Percentiles rank a stretch among this genome's conserved stretches.
Evolutionary conservation across 2,888 invertebrate genomes (phyloP).

Genomic region (Ariolimax columbianus): DNA sequence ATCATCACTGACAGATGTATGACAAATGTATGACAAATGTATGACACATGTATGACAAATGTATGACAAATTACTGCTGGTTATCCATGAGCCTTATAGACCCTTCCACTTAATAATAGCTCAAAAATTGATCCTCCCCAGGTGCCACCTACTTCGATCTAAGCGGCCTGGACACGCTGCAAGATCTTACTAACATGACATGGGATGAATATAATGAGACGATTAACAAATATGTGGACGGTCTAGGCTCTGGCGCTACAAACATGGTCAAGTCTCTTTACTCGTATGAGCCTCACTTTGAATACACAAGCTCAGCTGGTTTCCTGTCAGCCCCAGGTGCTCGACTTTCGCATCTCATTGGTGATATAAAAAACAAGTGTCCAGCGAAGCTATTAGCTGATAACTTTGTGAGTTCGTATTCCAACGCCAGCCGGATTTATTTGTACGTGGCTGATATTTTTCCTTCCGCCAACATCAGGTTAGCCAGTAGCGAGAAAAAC

Average conservation of each 20-base stretch:
- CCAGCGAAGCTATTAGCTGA: constrained; percentile 34
- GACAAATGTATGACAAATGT: no score
- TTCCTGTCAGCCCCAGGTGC: constrained; percentile 19
- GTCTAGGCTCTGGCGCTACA: background rate
- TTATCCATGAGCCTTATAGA: no score
- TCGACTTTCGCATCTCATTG: constrained; percentile 36
- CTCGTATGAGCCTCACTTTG: background rate
- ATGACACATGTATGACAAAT: no score
- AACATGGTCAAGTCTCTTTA: constrained; percentile 8
- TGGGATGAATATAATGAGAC: constrained; percentile 28
- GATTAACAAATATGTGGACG: background rate
- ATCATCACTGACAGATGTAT: no score
- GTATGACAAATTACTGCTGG: no score
- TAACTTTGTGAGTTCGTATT: background rate
- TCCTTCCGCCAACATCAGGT: constrained; percentile 34
- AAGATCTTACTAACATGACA: constrained; percentile 14
- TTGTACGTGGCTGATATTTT: constrained; percentile 36
- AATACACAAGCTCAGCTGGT: constrained; percentile 4
- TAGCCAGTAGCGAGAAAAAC: background rate
- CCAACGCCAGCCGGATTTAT: constrained; percentile 32
- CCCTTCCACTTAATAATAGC: no score
- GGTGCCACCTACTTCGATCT: constrained; percentile 47
- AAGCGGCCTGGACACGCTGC: constrained; percentile 23
- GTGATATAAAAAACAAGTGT: constrained; percentile 48
- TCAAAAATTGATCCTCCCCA: constrained; percentile 1